Percentiles rank a stretch among this genome's conserved stretches.
phyloP scores from a whole-genome alignment of 2,888 invertebrate genomes.

The Hoplodrina ambigua region DNA sequence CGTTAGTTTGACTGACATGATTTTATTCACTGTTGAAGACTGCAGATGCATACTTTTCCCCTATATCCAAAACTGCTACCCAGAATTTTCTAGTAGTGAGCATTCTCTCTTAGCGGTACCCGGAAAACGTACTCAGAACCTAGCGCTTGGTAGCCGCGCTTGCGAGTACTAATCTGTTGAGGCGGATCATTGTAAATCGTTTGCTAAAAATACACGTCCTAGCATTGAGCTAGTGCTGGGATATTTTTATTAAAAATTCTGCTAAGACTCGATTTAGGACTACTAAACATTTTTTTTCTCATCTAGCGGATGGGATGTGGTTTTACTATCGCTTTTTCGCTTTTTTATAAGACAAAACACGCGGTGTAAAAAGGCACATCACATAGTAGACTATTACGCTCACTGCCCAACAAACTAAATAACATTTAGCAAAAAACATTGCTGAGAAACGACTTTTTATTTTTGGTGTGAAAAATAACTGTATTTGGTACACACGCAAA shows the following conservation, averaged over 20 bases:
- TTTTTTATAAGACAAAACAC: conserved; percentile 5
- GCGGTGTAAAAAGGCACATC: no score
- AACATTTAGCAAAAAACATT: no score
- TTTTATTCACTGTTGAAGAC: no score
- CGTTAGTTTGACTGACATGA: no score
- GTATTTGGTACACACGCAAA: no score
- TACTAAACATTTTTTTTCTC: conserved; percentile 15
- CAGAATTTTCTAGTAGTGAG: neutral
- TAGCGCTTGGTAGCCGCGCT: conserved; percentile 7
- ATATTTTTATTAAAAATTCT: conserved; percentile 42
- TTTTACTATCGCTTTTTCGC: conserved; percentile 1
- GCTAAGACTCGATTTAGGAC: conserved; percentile 8
- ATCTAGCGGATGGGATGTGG: neutral
- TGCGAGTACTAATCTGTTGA: conserved; percentile 13
- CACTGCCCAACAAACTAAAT: no score
- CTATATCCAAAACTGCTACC: neutral
- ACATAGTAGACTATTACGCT: no score
- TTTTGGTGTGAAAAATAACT: no score
- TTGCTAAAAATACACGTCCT: conserved; percentile 45
- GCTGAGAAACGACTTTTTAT: no score
- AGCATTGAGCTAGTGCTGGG: conserved; percentile 21
- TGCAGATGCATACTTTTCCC: no score
- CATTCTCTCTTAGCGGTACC: neutral
- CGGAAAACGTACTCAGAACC: conserved; percentile 18
- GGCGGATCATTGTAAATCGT: conserved; percentile 27